Percentiles rank a stretch among this genome's conserved stretches.
These are phyloP conservation scores for Oedothorax gibbosus DNA, from an alignment of 1,140 invertebrate genomes.

Conservation along the genomic window DNA sequence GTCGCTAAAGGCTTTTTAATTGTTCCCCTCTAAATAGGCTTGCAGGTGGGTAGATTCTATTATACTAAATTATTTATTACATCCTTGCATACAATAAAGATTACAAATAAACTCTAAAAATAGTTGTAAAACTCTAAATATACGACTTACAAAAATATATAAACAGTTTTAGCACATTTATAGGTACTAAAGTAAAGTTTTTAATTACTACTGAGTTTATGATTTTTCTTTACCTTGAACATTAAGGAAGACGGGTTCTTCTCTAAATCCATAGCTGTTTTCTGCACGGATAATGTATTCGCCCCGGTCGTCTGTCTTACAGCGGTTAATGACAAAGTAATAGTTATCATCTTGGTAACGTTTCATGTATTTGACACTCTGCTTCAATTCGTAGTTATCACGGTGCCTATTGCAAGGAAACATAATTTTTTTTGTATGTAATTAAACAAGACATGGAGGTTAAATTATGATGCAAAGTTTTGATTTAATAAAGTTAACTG, in stretches of 20 bases:
- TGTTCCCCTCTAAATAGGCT: no score
- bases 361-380: constrained; percentile 99
- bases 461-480: not conserved
- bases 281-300: constrained; percentile 97
- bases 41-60: no score
- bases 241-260: constrained; percentile 97
- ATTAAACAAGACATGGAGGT: not conserved
- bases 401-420: constrained; percentile 73
- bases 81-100: not conserved
- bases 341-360: constrained; percentile 95
- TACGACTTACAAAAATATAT: no score
- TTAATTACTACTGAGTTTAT: not conserved
- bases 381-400: constrained; percentile 91
- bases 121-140: no score
- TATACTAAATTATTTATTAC: no score
- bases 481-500: not conserved
- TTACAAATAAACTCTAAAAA: no score
- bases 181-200: no score
- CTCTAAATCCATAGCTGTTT: constrained; percentile 96
- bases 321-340: constrained; percentile 96
- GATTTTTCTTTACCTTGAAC: constrained; percentile 85
- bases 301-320: constrained; percentile 93
- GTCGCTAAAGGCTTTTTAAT: no score
- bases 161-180: no score
- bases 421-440: not conserved